Base-by-base conservation (phyloP, 2,797 vertebrate genomes). In the Malacoctenus gilli region DNA sequence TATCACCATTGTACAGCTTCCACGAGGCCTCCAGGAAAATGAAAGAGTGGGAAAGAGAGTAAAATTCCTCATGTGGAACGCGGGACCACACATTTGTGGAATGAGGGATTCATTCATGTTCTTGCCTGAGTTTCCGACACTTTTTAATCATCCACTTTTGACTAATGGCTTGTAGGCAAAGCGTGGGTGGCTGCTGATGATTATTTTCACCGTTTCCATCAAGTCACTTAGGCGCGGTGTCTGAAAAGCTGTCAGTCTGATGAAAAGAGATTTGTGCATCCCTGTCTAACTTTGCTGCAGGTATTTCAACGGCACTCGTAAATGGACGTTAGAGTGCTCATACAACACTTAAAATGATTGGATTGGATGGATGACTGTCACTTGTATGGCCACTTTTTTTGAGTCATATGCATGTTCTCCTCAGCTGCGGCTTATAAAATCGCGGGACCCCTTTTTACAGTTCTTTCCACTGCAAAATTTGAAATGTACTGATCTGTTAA, bases 171-270 rank as follows among this genome's bases (percentile, higher is more conserved):
- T 12, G 44, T 77, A 64, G 81, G 77, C 69, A 74, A 75, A 44
- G 72, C 21, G 65, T 75, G 57, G 64, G 68, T 75, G 61, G 65
- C 37, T 13, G 16, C 32, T 18, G 30, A 72, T 72, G 72, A 82
- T 84, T 68, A 69, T 79, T 88, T 85, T 79, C 69, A 79, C 85
- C 74, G 79, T 79, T 88, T 85, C 80, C 69, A 79, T 87, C 75
- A 81, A 79, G 70, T 84, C 72, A 77, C 76, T 86, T 82, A 69
- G 64, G n/a, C 39, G 43, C 57, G 52, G 78, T 68, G 63, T 76
- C 65, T 85, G 63, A 66, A 77, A 79, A 78, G 62, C 80, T 84
- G 86, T 88, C 87, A 77, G 23, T 69, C 60, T 64, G 73, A 85
- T 79, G 50, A 54, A 60, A 69, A 72, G 59, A 51, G 53, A 77